Evolutionary conservation across 1,140 invertebrate species (phyloP).

Genomic region (Diorhabda elongata): DNA sequence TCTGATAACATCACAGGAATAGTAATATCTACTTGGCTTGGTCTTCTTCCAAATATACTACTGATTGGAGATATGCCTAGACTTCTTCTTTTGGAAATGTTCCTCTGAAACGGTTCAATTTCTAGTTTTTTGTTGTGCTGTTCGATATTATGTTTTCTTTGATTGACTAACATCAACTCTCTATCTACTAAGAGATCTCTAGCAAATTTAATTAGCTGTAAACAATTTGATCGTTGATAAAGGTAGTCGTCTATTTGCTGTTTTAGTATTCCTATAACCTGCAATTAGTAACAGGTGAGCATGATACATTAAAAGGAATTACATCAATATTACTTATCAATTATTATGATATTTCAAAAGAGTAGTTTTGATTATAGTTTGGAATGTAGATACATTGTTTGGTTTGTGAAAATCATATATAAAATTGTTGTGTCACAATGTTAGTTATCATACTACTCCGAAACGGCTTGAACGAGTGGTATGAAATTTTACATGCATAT

Average conservation of each 20-base stretch:
- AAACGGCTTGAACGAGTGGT: too few species aligned
- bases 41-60: constrained; percentile 65
- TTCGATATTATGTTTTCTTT: constrained; percentile 53
- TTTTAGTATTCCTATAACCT: constrained; percentile 58
- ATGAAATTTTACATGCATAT: too few species aligned
- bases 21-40: constrained; percentile 41
- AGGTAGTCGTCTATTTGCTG: constrained; percentile 80
- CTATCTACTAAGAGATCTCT: constrained; percentile 70
- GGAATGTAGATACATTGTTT: too few species aligned
- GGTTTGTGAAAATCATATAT: too few species aligned
- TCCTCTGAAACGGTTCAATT: constrained; percentile 52
- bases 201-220: constrained; percentile 67
- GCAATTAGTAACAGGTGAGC: constrained; percentile 14
- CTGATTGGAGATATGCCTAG: constrained; percentile 63
- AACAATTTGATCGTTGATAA: constrained; percentile 64
- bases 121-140: constrained; percentile 27
- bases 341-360: too few species aligned
- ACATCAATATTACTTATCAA: too few species aligned
- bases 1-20: constrained; percentile 33
- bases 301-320: too few species aligned
- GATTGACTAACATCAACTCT: constrained; percentile 68
- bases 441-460: too few species aligned
- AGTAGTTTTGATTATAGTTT: too few species aligned
- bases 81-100: constrained; percentile 66
- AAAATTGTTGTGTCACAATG: too few species aligned